A percentile compares a stretch with the other conserved stretches of the same genome.
These are phyloP conservation scores for Dromaius novaehollandiae DNA, from an alignment of 2,113 vertebrate genomes.

Conservation along the genomic window DNA sequence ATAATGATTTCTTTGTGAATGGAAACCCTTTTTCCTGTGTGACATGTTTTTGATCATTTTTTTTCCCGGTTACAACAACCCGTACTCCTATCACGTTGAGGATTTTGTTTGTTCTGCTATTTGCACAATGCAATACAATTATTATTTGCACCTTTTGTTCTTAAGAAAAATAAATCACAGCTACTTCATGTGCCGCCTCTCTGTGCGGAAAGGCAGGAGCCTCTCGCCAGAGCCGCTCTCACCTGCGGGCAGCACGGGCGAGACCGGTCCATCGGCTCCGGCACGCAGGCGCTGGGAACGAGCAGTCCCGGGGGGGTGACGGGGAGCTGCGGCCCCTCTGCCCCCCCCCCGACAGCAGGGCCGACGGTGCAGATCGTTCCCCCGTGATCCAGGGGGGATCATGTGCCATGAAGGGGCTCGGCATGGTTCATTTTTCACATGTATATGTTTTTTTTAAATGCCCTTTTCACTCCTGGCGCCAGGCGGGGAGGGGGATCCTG, in stretches of 20 bases:
- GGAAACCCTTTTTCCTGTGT: constrained; percentile 76
- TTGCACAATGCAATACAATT: constrained; percentile 41
- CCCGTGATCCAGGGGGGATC: background rate
- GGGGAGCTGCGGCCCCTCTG: background rate
- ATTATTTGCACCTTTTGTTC: constrained; percentile 19
- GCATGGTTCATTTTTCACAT: background rate
- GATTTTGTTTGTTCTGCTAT: constrained; percentile 63
- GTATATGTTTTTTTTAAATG: too few species aligned
- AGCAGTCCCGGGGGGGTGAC: rapidly evolving
- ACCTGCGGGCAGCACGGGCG: background rate
- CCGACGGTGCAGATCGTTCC: background rate
- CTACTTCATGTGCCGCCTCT: rapidly evolving
- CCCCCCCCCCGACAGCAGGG: background rate
- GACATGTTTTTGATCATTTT: constrained; percentile 78
- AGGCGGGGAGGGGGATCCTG: background rate
- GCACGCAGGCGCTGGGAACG: rapidly evolving
- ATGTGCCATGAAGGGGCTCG: background rate
- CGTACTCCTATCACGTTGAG: constrained; percentile 49
- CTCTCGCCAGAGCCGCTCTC: background rate
- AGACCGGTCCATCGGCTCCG: background rate
- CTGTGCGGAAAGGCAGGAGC: background rate
- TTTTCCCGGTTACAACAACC: constrained; percentile 52
- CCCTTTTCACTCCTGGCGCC: too few species aligned
- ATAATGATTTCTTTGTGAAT: constrained; percentile 87
- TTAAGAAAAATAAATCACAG: background rate